These are phyloP conservation scores for Hestina assimilis DNA, from an alignment of 1,140 invertebrate genomes.

Conservation along the genomic window DNA sequence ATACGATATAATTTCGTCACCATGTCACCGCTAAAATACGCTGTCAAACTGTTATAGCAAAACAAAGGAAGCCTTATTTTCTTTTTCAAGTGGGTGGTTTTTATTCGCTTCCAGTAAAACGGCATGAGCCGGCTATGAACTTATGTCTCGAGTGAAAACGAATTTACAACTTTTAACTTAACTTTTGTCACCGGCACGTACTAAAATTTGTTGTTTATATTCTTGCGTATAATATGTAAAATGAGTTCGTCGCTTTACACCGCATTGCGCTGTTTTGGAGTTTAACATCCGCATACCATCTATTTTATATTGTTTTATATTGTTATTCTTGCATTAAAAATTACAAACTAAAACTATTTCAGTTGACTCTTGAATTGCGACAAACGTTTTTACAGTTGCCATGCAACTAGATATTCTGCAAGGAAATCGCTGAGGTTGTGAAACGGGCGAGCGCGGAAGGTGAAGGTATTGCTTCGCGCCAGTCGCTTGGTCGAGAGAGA, in stretches of 20 bases:
- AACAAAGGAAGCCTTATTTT: too few relatives aligned
- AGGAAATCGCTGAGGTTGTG: slow-evolving; percentile 63
- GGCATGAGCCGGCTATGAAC: too few relatives aligned
- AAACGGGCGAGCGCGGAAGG: slow-evolving; percentile 59
- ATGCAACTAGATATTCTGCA: slow-evolving; percentile 71
- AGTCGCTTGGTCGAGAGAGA: slow-evolving; percentile 66
- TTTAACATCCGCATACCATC: slow-evolving; percentile 2
- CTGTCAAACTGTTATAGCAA: too few relatives aligned
- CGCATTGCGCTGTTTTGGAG: background rate
- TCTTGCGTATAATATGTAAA: background rate
- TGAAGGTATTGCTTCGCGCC: slow-evolving; percentile 59
- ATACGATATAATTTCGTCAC: too few relatives aligned
- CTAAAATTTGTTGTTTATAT: background rate
- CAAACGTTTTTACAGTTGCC: slow-evolving; percentile 68
- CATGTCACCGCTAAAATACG: too few relatives aligned
- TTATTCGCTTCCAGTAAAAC: too few relatives aligned
- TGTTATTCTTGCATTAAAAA: slow-evolving; percentile 4
- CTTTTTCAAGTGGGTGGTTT: too few relatives aligned
- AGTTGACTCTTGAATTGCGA: slow-evolving; percentile 22
- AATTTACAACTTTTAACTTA: slow-evolving; percentile 1
- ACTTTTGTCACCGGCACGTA: background rate
- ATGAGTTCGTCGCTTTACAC: background rate
- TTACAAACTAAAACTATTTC: slow-evolving; percentile 1
- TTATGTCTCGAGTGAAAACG: background rate
- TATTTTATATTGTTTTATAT: too few relatives aligned